These are phyloP conservation scores for Tachyglossus aculeatus DNA, from an alignment of 2,797 vertebrate species.

Conservation along the genomic window DNA sequence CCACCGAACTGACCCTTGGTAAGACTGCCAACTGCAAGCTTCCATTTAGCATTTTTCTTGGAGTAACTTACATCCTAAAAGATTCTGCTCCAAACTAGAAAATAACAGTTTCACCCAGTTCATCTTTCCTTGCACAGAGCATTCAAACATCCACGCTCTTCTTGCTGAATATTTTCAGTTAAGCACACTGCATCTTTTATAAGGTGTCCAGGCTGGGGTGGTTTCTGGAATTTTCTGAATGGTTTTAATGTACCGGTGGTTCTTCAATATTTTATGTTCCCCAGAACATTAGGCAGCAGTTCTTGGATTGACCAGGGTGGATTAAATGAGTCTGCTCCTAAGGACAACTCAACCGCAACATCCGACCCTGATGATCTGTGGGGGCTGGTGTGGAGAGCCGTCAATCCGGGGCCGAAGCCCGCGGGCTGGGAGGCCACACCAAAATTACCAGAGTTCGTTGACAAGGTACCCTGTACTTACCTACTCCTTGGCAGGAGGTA, in stretches of 20 bases:
- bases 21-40: too few species aligned
- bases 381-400: constrained; percentile 67
- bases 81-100: too few species aligned
- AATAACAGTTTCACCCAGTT: neutral
- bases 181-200: neutral
- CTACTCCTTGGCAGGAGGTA: neutral
- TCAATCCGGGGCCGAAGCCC: constrained; percentile 47
- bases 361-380: constrained; percentile 78
- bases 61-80: too few species aligned
- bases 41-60: too few species aligned
- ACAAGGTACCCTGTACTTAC: constrained; percentile 58
- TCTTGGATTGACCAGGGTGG: constrained; percentile 72
- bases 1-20: too few species aligned
- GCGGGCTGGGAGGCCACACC: constrained; percentile 63
- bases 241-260: too few species aligned
- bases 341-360: too few species aligned
- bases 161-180: too few species aligned
- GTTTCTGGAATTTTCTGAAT: neutral
- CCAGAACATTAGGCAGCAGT: constrained; percentile 21
- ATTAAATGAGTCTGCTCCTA: constrained; percentile 64
- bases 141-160: neutral
- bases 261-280: neutral
- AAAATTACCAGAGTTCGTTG: constrained; percentile 66
- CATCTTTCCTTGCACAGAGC: neutral
- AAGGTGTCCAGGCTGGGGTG: neutral